A percentile compares a stretch with the other conserved stretches of the same genome.
Conservation (phyloP, 2,888 invertebrate species). For the Noctua janthe region DNA sequence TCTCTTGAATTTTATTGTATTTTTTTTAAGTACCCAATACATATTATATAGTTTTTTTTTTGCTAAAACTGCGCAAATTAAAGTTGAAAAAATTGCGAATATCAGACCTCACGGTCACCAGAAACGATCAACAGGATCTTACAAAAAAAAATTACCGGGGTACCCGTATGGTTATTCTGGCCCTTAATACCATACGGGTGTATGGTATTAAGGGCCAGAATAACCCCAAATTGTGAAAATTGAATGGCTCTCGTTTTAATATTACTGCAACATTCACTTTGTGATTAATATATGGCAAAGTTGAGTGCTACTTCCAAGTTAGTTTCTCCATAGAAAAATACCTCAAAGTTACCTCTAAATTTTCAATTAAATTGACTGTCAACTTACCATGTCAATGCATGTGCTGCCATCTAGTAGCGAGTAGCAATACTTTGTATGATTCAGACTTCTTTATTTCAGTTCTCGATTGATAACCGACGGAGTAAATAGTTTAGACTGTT, state of each 20-base stretch:
- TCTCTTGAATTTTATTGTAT: not conserved
- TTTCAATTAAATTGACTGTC: not conserved
- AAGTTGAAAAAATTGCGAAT: not conserved
- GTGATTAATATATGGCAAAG: too few relatives aligned
- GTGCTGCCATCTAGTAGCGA: constrained; percentile 52
- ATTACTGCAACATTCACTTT: too few relatives aligned
- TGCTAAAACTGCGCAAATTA: not conserved
- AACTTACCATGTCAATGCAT: not conserved
- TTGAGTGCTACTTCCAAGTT: too few relatives aligned
- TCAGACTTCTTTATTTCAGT: not conserved
- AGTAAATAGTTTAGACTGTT: not conserved
- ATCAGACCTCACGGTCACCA: not conserved
- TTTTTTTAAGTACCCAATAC: too few relatives aligned
- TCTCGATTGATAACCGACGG: not conserved
- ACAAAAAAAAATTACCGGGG: not conserved
- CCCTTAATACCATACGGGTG: too few relatives aligned
- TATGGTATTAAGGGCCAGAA: not conserved
- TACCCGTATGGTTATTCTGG: not conserved
- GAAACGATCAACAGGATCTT: not conserved
- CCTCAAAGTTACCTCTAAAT: not conserved
- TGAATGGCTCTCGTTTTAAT: too few relatives aligned
- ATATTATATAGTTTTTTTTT: not conserved
- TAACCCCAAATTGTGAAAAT: too few relatives aligned
- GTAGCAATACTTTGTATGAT: constrained; percentile 25
- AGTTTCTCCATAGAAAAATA: too few relatives aligned